A percentile compares a stretch with the other conserved stretches of the same genome.
Conservation (phyloP, 2,113 vertebrate genomes). For the Tretioscincus oriximinensis region DNA sequence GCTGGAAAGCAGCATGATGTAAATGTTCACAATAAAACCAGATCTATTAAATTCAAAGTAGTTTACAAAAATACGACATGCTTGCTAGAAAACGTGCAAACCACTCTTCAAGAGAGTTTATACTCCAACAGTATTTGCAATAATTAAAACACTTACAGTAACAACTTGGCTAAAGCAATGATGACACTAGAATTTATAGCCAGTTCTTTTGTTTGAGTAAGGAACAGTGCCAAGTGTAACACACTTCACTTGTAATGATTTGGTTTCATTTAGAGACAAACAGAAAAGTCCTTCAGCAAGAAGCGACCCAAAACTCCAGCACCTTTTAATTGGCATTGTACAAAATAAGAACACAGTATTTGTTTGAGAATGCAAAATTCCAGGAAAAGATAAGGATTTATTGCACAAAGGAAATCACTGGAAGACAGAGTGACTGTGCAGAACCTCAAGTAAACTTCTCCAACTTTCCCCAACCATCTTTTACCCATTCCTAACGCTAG, state of each 20-base stretch:
- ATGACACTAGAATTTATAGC: slow-evolving; percentile 46
- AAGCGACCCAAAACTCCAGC: not conserved
- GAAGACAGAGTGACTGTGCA: not conserved
- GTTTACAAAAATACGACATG: slow-evolving; percentile 15
- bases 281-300: not conserved
- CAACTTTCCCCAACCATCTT: no score
- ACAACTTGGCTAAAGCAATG: slow-evolving; percentile 46
- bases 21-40: slow-evolving; percentile 5
- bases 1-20: not conserved
- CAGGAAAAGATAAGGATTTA: not conserved
- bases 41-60: slow-evolving; percentile 3
- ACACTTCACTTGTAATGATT: slow-evolving; percentile 40
- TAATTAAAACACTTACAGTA: slow-evolving; percentile 61
- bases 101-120: slow-evolving; percentile 31
- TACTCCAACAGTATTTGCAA: slow-evolving; percentile 37
- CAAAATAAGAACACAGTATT: not conserved
- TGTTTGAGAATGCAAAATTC: not conserved
- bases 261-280: slow-evolving; percentile 47
- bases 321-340: not conserved
- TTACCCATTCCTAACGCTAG: no score
- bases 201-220: slow-evolving; percentile 29
- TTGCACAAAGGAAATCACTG: not conserved
- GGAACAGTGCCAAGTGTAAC: slow-evolving; percentile 51
- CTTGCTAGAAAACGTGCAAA: slow-evolving; percentile 35
- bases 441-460: no score